phyloP scores from a whole-genome alignment of 2,113 vertebrate species.

The Plotosus lineatus region DNA sequence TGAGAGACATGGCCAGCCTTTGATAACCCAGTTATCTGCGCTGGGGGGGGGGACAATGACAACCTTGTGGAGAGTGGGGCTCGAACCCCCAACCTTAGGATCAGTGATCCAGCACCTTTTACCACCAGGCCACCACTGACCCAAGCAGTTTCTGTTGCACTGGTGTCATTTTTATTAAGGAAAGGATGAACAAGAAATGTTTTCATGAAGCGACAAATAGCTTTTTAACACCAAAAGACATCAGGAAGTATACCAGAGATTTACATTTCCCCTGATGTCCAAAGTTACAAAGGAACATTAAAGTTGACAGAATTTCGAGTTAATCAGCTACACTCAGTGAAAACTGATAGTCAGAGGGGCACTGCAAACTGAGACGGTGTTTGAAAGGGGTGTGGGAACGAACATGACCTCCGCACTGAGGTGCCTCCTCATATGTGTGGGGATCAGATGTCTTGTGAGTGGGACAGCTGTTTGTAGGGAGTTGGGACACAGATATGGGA shows the following conservation, averaged over 20 bases:
- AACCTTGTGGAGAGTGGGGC: no score
- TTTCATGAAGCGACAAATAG: neutral
- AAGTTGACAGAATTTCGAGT: neutral
- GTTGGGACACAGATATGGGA: conserved; percentile 30
- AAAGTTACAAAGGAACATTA: neutral
- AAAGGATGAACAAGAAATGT: conserved; percentile 23
- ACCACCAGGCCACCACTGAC: no score
- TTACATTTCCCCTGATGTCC: neutral
- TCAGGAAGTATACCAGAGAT: neutral
- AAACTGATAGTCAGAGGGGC: neutral
- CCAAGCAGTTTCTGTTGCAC: conserved; percentile 29
- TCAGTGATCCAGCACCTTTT: no score
- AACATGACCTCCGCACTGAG: conserved; percentile 39
- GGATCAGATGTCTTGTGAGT: conserved; percentile 52
- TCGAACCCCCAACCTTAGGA: no score
- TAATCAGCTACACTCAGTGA: conserved; percentile 7
- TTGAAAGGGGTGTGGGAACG: conserved; percentile 30
- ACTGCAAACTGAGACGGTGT: conserved; percentile 22
- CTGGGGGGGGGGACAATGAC: no score
- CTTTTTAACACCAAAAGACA: neutral
- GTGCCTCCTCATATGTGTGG: conserved; percentile 27
- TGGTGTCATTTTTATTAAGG: conserved; percentile 23
- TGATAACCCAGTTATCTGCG: no score
- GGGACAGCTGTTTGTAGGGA: conserved; percentile 57
- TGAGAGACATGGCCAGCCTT: no score